Evolutionary conservation across 2,888 invertebrate genomes (phyloP), one percentile per base, ranked within the genome.

Genomic region (Andrena marginata): DNA sequence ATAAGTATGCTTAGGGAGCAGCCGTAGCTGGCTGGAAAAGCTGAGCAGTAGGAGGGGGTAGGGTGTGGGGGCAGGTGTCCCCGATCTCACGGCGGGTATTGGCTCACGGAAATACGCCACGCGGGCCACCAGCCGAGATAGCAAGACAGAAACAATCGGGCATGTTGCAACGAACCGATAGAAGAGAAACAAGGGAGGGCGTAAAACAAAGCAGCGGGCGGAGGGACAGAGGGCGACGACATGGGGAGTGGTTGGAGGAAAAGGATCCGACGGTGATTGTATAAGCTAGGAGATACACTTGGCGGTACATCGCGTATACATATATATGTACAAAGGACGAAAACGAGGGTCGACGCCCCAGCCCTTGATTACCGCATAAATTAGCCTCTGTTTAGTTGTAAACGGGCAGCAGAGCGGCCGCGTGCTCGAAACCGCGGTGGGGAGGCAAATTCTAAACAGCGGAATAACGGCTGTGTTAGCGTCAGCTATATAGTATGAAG

Each of bases 291-390:
- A 82, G 80, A 80, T 87, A 87, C 83, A 77, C 74, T 75, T 70
- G 78, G 63, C 76, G 56, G 63, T 80, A 74, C 69, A 72, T 70
- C 76, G 73, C 63, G 71, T 78, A 59, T 80, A 82, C 54, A 63
- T 82, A 68, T 78, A 59, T 80, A 82, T 51, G 60, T 82, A 90
- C 89, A 89, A 90, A 91, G 91, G 91, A 89, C 86, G 85, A 86
- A 81, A 85, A 86, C 79, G 76, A 85, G 89, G 80, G 87, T 84
- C 82, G 81, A 71, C 77, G 84, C 54, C 81, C 56, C 60, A 79
- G 79, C 80, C 81, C 91, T 92, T 92, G 91, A 93, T 92, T 92
- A 90, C 89, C 86, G 90, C 89, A 91, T 92, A 92, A 92, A 93
- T 92, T 92, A 92, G 90, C 87, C 91, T 89, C 89, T 90, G 90